Percentiles rank a stretch among this genome's conserved stretches.
These are phyloP conservation scores for Phlogophora meticulosa DNA, from an alignment of 2,888 invertebrate species.

Conservation along the genomic window DNA sequence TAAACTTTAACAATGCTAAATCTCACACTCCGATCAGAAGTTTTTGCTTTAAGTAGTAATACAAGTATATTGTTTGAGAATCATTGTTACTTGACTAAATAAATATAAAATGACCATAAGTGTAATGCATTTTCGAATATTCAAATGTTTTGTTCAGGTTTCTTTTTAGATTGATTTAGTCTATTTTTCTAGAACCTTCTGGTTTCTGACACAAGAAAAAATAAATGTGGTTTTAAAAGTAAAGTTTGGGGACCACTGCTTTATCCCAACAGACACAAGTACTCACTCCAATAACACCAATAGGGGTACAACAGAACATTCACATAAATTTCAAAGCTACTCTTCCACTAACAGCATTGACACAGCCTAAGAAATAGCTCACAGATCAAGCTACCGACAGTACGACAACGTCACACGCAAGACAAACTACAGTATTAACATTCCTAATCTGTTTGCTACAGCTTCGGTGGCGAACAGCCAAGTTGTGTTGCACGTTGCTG, in stretches of 20 bases:
- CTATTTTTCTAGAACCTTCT: no score
- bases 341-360: conserved; percentile 5
- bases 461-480: conserved; percentile 77
- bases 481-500: conserved; percentile 70
- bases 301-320: not conserved
- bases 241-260: not conserved
- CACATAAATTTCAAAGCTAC: conserved; percentile 4
- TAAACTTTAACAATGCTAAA: no score
- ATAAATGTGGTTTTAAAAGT: no score
- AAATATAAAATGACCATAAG: no score
- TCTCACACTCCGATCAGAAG: no score
- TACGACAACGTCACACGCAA: conserved; percentile 51
- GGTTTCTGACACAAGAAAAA: no score
- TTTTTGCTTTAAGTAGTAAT: no score
- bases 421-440: conserved; percentile 74
- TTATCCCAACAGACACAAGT: not conserved
- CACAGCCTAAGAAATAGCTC: conserved; percentile 4
- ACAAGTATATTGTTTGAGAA: no score
- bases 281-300: conserved; percentile 7
- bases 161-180: no score
- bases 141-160: no score
- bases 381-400: conserved; percentile 46
- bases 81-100: no score
- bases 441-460: conserved; percentile 76
- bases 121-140: no score